A percentile compares a stretch with the other conserved stretches of the same genome.
Evolutionary conservation across 2,113 vertebrate species (phyloP).

Genomic region (Anguilla rostrata): DNA sequence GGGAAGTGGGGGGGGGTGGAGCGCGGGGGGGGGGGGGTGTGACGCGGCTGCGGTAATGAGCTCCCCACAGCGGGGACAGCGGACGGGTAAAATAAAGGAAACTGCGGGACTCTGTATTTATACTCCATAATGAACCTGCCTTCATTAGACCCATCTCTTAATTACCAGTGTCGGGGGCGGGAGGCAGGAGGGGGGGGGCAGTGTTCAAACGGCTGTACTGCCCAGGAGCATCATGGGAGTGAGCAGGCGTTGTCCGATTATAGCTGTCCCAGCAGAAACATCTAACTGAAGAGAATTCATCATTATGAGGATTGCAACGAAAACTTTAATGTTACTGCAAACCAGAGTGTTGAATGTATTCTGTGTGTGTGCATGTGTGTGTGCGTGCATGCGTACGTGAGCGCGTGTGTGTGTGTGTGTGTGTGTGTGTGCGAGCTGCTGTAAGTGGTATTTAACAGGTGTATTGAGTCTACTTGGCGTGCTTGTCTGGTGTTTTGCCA

Average conservation of each 20-base stretch:
- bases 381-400: background rate
- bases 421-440: background rate
- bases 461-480: background rate
- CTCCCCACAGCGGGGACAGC: slow-evolving; percentile 22
- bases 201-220: background rate
- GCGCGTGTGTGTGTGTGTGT: background rate
- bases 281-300: no score
- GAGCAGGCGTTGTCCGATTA: no score
- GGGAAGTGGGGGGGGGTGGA: background rate
- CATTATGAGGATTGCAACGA: no score
- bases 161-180: slow-evolving; percentile 22
- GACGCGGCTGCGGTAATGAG: slow-evolving; percentile 11
- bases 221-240: background rate
- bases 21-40: background rate
- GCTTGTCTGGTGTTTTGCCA: slow-evolving; percentile 40
- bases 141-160: slow-evolving; percentile 33
- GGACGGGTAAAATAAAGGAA: slow-evolving; percentile 19
- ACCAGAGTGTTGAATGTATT: no score
- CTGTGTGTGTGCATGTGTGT: background rate
- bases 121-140: slow-evolving; percentile 25
- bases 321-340: no score
- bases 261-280: no score
- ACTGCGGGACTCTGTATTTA: slow-evolving; percentile 22
- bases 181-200: background rate
- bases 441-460: background rate